Conservation (phyloP, 2,113 vertebrate species). For the Pagrus major region DNA sequence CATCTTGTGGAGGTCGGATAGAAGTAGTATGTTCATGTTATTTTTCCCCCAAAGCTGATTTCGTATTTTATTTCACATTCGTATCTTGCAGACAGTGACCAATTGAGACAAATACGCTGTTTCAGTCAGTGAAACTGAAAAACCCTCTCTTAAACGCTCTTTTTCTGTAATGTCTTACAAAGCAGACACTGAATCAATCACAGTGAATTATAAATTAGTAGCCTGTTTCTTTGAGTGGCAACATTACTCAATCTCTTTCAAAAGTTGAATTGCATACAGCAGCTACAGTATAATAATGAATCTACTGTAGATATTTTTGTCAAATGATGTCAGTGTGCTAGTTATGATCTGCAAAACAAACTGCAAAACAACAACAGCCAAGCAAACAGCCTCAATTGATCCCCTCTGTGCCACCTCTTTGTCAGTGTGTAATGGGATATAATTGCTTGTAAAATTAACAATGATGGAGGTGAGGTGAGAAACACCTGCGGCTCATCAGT, state of each 20-base stretch:
- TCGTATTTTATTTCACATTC: no score
- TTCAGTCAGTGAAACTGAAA: no score
- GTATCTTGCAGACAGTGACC: no score
- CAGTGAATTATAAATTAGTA: background rate
- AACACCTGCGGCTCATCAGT: conserved; percentile 12
- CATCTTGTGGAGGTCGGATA: background rate
- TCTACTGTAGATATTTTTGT: background rate
- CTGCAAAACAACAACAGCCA: conserved; percentile 3
- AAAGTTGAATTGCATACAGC: background rate
- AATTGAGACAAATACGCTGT: no score
- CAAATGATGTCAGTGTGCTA: background rate
- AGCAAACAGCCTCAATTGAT: background rate
- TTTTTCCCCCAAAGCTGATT: background rate
- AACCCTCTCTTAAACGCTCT: background rate
- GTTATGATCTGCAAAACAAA: conserved; percentile 14
- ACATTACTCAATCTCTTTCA: background rate
- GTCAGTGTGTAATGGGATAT: conserved; percentile 10
- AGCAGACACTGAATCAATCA: background rate
- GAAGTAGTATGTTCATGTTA: background rate
- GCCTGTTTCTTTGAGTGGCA: background rate
- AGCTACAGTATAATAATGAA: background rate
- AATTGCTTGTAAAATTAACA: conserved; percentile 35
- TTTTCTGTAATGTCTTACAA: background rate
- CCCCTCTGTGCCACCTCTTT: background rate
- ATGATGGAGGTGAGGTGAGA: background rate